Conservation (phyloP, 2,797 vertebrate species). For the Alca torda region DNA sequence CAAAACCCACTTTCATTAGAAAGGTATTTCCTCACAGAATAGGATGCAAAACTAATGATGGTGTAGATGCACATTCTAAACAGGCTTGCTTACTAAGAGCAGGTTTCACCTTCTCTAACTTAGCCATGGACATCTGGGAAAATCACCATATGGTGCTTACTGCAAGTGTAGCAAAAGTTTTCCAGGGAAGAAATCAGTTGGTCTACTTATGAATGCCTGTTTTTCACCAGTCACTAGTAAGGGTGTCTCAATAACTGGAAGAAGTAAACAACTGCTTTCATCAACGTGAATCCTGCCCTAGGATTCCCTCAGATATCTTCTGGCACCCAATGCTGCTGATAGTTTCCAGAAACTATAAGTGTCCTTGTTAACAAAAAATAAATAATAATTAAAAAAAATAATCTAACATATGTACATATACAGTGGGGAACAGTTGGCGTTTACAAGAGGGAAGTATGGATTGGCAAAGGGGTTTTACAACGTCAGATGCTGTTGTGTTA, state of each 20-base stretch:
- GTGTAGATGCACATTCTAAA: background rate
- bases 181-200: background rate
- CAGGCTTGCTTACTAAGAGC: background rate
- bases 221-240: background rate
- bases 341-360: background rate
- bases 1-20: background rate
- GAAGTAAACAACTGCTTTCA: background rate
- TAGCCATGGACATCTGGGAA: background rate
- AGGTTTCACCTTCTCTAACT: background rate
- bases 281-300: background rate
- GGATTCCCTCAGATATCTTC: background rate
- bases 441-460: background rate
- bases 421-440: background rate
- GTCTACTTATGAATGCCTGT: background rate
- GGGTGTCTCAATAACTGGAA: background rate
- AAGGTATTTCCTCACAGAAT: background rate
- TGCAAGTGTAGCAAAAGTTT: background rate
- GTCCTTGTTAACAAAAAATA: background rate
- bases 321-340: background rate
- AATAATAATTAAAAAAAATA: background rate
- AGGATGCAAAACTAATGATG: background rate
- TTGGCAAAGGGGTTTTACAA: background rate
- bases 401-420: accelerated
- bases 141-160: background rate
- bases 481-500: background rate